These are phyloP conservation scores for Watsonalla binaria DNA, from an alignment of 2,888 invertebrate genomes.

Conservation along the genomic window DNA sequence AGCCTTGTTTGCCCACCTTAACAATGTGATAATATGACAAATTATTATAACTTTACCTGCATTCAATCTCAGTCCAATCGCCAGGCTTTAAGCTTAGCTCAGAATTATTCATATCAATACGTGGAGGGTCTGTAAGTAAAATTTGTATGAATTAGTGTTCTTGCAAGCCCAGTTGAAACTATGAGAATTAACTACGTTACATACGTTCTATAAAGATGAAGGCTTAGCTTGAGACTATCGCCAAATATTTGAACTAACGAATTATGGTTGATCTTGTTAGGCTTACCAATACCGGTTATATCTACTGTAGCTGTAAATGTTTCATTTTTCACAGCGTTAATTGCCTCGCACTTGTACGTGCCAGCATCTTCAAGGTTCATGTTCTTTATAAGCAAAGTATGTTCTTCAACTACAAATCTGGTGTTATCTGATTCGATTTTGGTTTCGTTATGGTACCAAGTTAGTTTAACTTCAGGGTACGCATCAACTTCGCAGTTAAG, in stretches of 20 bases:
- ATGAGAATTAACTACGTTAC: too few species aligned
- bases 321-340: constrained; percentile 33
- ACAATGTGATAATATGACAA: too few species aligned
- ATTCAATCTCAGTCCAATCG: constrained; percentile 37
- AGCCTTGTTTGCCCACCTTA: neutral
- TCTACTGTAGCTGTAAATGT: constrained; percentile 30
- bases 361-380: constrained; percentile 51
- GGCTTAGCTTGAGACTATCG: too few species aligned
- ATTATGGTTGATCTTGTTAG: neutral
- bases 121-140: constrained; percentile 43
- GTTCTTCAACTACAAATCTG: constrained; percentile 28
- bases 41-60: constrained; percentile 37
- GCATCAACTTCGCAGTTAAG: constrained; percentile 51
- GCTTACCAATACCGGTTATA: constrained; percentile 58
- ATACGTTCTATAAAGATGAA: too few species aligned
- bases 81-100: constrained; percentile 37
- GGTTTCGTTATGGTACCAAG: constrained; percentile 54
- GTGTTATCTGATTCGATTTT: constrained; percentile 28
- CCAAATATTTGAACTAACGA: too few species aligned
- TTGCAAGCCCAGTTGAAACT: neutral
- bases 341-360: constrained; percentile 44
- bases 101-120: constrained; percentile 27
- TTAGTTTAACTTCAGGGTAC: constrained; percentile 49
- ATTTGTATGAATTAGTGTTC: neutral
- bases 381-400: constrained; percentile 41